Evolutionary conservation across 2,113 vertebrate species (phyloP).

Genomic region (Nyctibius bracteatus): DNA sequence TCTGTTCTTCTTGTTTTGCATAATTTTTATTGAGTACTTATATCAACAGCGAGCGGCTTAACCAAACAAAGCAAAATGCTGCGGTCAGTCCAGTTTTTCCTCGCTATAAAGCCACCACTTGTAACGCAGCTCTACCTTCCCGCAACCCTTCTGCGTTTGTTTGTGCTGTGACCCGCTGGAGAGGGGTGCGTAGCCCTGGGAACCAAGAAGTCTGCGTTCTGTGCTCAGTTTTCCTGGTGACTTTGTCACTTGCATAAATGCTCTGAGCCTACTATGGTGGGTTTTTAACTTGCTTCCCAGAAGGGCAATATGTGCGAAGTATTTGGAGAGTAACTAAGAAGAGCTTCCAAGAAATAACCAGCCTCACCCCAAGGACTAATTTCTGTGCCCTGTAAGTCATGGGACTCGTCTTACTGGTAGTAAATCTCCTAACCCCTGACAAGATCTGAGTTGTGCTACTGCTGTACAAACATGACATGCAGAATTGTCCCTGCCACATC

Average conservation of each 20-base stretch:
- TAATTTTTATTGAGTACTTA: background rate
- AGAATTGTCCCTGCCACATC: background rate
- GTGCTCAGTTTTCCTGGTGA: background rate
- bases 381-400: background rate
- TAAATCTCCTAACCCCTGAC: background rate
- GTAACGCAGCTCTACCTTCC: background rate
- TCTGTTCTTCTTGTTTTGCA: background rate
- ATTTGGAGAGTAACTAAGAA: background rate
- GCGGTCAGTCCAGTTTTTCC: background rate
- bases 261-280: background rate
- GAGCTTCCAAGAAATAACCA: background rate
- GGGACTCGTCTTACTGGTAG: background rate
- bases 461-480: accelerated
- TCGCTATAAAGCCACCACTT: background rate
- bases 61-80: background rate
- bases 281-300: background rate
- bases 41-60: background rate
- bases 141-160: background rate
- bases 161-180: background rate
- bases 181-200: background rate
- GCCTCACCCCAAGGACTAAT: background rate
- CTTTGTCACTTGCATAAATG: background rate
- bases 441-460: background rate
- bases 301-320: background rate
- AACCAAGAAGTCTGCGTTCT: background rate